Conservation (phyloP, 2,797 vertebrate species). For the Sebastes reedi region DNA sequence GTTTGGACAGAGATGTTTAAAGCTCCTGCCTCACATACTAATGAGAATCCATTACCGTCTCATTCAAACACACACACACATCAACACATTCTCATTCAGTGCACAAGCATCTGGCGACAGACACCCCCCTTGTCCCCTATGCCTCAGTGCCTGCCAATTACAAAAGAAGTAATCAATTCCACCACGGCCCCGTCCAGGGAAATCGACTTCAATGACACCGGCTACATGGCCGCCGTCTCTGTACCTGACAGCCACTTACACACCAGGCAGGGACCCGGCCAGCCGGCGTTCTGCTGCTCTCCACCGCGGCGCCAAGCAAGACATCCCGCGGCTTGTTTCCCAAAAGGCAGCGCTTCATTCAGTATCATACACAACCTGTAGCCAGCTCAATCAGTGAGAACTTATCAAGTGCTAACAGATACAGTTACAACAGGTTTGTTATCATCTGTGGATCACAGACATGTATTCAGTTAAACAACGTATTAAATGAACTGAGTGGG, state of each 20-base stretch:
- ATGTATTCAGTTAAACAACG: neutral
- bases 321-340: neutral
- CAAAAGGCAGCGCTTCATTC: constrained; percentile 1
- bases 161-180: constrained; percentile 83
- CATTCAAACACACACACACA: constrained; percentile 38
- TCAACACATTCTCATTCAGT: constrained; percentile 68
- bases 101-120: constrained; percentile 72
- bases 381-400: neutral
- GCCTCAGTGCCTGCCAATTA: constrained; percentile 80
- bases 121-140: constrained; percentile 72
- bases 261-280: constrained; percentile 32
- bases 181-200: constrained; percentile 67
- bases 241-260: constrained; percentile 71
- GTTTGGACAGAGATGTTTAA: constrained; percentile 78
- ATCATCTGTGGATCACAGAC: neutral
- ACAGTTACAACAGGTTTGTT: neutral
- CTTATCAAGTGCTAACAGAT: neutral
- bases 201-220: constrained; percentile 78
- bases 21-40: constrained; percentile 75
- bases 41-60: constrained; percentile 76
- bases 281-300: constrained; percentile 37
- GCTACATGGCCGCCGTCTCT: constrained; percentile 65
- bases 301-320: constrained; percentile 6
- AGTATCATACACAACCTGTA: neutral
- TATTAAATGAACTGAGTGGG: neutral